Evolutionary conservation across 2,888 invertebrate genomes (phyloP).

Genomic region (Phrixothrix hirtus): DNA sequence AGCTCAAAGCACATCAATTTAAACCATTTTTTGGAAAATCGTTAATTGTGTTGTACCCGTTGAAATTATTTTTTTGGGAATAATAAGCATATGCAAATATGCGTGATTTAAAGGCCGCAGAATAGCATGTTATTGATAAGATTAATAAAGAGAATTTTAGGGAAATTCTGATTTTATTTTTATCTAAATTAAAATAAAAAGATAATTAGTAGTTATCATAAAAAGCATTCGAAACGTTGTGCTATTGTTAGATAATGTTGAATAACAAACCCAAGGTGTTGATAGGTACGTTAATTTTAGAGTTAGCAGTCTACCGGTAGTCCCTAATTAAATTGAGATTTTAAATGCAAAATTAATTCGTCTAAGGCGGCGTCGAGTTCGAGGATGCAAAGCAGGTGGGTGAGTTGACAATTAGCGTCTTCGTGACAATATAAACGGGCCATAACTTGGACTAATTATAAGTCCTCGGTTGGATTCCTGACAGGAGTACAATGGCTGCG

Average conservation of each 20-base stretch:
- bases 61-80: no score
- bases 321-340: constrained; percentile 23
- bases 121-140: no score
- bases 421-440: constrained; percentile 53
- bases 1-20: no score
- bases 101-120: no score
- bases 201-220: no score
- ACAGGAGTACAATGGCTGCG: constrained; percentile 41
- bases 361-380: constrained; percentile 38
- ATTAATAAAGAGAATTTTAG: no score
- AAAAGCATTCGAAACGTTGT: no score
- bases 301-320: constrained; percentile 3
- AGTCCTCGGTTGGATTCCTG: constrained; percentile 43
- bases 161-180: no score
- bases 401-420: constrained; percentile 53
- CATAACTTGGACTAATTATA: constrained; percentile 53
- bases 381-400: constrained; percentile 45
- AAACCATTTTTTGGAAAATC: no score
- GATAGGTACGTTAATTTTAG: constrained; percentile 9
- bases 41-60: no score
- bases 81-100: no score
- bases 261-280: constrained; percentile 1
- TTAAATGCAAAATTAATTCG: constrained; percentile 29
- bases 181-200: no score
- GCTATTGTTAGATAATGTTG: background rate